Conservation (phyloP, 2,888 invertebrate genomes). For the Epinotia ramella region DNA sequence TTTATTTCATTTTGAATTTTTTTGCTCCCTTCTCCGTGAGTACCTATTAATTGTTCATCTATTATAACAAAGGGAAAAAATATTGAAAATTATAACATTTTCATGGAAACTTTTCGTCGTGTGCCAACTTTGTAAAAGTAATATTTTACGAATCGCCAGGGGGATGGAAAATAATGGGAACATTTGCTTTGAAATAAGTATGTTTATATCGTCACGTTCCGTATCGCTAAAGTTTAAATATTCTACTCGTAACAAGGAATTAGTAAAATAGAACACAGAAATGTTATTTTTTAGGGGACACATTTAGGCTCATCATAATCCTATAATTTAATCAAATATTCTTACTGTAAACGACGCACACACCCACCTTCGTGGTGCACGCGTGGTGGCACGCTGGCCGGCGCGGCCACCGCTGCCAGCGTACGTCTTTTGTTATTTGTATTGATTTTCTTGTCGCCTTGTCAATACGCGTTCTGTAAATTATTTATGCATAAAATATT, state of each 20-base stretch:
- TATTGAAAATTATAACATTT: slow-evolving; percentile 22
- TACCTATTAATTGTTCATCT: slow-evolving; percentile 16
- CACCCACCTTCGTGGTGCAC: too few species aligned
- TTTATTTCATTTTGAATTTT: background rate
- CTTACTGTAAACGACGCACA: too few species aligned
- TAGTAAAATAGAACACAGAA: background rate
- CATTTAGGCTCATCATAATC: too few species aligned
- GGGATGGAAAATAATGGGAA: slow-evolving; percentile 12
- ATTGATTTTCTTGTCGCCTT: too few species aligned
- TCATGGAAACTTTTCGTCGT: background rate
- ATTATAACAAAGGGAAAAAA: slow-evolving; percentile 20
- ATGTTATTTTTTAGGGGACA: too few species aligned
- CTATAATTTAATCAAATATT: too few species aligned
- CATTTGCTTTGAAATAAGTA: slow-evolving; percentile 19
- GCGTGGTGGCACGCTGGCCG: too few species aligned
- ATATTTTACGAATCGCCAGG: slow-evolving; percentile 24
- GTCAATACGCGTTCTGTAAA: too few species aligned
- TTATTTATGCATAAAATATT: too few species aligned
- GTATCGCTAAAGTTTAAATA: background rate
- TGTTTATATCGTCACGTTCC: background rate
- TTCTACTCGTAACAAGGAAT: too few species aligned
- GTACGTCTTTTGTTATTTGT: too few species aligned
- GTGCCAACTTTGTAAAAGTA: slow-evolving; percentile 27
- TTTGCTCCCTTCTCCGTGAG: background rate
- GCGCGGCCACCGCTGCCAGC: too few species aligned